Evolutionary conservation across 2,797 vertebrate species (phyloP).

Genomic region (Spea hammondii): DNA sequence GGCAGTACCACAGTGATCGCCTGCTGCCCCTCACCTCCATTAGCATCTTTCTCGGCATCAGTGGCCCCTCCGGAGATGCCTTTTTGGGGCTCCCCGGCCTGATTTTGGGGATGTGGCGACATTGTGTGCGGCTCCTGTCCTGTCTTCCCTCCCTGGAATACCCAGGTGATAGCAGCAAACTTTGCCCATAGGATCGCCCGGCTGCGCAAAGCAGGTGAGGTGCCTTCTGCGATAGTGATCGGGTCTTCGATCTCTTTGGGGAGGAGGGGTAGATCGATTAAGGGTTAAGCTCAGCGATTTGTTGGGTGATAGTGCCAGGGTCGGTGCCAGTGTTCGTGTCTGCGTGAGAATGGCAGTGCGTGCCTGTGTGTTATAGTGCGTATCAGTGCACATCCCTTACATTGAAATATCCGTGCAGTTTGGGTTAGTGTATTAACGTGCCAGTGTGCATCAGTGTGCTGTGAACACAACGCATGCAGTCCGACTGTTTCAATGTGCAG

Average conservation of each 20-base stretch:
- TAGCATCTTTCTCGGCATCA: slow-evolving; percentile 38
- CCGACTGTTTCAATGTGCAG: background rate
- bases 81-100: background rate
- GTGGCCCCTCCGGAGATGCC: slow-evolving; percentile 17
- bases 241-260: background rate
- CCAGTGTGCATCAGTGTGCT: background rate
- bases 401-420: background rate
- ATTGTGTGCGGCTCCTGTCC: background rate
- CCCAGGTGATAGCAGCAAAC: background rate
- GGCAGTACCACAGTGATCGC: slow-evolving; percentile 39
- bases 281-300: too few relatives aligned
- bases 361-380: background rate
- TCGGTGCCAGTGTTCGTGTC: background rate
- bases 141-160: slow-evolving; percentile 31
- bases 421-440: background rate
- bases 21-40: slow-evolving; percentile 49
- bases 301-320: background rate
- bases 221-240: background rate
- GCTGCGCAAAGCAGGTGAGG: slow-evolving; percentile 36
- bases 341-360: background rate
- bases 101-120: slow-evolving; percentile 2
- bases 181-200: slow-evolving; percentile 36
- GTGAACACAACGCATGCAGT: background rate
- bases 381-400: background rate
- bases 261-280: background rate